These are phyloP conservation scores for Lucinisca nassula DNA, from an alignment of 2,888 invertebrate genomes.

Conservation along the genomic window DNA sequence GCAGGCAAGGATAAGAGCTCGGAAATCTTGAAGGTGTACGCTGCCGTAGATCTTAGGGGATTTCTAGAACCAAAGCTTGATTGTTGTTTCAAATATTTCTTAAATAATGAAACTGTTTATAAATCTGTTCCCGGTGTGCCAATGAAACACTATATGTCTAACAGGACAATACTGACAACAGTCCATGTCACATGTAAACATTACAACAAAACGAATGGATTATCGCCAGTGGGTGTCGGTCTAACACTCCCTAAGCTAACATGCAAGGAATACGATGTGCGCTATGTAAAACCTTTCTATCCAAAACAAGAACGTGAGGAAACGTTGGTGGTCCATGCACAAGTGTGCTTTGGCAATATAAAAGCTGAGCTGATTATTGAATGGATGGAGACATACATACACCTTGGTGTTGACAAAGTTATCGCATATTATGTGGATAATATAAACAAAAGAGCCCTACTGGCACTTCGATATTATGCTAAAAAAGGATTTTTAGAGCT, in stretches of 20 bases:
- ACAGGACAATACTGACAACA: not conserved
- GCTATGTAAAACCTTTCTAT: not conserved
- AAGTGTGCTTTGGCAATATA: not conserved
- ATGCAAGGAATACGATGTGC: not conserved
- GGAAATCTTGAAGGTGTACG: not conserved
- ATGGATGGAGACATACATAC: not conserved
- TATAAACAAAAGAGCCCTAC: not conserved
- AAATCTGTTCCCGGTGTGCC: too few species aligned
- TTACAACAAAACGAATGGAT: not conserved
- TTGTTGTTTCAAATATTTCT: too few species aligned
- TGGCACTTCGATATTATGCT: not conserved
- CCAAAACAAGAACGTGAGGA: not conserved
- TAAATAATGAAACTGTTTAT: too few species aligned
- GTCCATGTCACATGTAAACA: not conserved
- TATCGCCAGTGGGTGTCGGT: not conserved
- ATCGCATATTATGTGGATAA: not conserved
- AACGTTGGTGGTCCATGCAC: not conserved
- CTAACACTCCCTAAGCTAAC: not conserved
- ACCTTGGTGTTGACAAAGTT: not conserved
- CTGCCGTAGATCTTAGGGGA: not conserved
- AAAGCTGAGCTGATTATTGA: not conserved
- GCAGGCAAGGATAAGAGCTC: not conserved
- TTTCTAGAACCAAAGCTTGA: not conserved
- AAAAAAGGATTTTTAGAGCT: not conserved
- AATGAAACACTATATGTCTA: too few species aligned